Base-by-base conservation (phyloP, 2,113 vertebrate species). In the Candoia aspera region DNA sequence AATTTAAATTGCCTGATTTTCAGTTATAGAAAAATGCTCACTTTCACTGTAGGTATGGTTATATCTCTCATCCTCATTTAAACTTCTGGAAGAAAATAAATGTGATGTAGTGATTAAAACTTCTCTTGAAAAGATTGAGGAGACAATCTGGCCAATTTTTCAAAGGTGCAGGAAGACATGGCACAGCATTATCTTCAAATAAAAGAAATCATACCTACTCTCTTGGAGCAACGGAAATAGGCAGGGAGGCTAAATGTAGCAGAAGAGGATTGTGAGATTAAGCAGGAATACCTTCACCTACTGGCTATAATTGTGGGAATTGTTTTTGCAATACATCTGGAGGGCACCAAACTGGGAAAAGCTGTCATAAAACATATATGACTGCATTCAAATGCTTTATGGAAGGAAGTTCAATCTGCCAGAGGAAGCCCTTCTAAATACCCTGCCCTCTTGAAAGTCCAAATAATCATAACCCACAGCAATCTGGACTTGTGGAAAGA, bases 391-490 rank as follows among this genome's bases (percentile, higher is more conserved):
- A 0, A 0, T 42, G 26, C 58, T 92, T 95, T 57, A 0, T 55
- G 58, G 64, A 79, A 83, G 91, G 15, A 55, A 89, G 21, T 17
- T 91, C 0, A 83, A 83, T 90, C 42, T 91, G 90, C 84, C 37
- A n/a, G 57, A 10, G 84, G 58, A 86, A 92, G 4, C 87, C 23
- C 29, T 33, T n/a, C 17, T 59, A 92, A 91, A 91, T 83, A 85
- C 37, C 58, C 29, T 58, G 60, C 19, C 26, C 2, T 90, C 42
- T 0, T 58, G 88, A 62, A 42, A 55, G 68, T 24, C 12, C 49
- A 59, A 2, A 33, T 87, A 60, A 42, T 37, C 24, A 64, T 53
- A 46, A 55, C 15, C 0, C 12, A 21, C 21, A 10, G 23, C 23
- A 59, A 53, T 60, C 60, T 59, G 55, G 42, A 53, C 29, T 57